Evolutionary conservation across 2,888 invertebrate genomes (phyloP).

Genomic region (Mesorhabditis sp.): DNA sequence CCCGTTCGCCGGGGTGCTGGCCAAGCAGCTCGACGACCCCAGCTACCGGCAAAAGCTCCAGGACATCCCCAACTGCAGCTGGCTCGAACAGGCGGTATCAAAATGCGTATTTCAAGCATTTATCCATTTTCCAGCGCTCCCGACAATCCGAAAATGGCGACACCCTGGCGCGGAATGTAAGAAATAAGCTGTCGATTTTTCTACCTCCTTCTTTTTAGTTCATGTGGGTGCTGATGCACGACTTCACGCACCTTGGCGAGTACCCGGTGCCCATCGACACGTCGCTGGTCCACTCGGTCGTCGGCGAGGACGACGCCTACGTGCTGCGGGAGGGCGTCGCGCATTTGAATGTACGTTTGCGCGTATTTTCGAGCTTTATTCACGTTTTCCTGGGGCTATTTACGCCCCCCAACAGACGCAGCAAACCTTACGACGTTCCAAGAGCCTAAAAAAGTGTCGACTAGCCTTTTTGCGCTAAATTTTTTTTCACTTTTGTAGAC

Average conservation of each 20-base stretch:
- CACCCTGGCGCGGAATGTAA: background rate
- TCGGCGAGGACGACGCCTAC: conserved; percentile 50
- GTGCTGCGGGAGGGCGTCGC: conserved; percentile 30
- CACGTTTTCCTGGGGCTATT: no score
- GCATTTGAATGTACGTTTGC: conserved; percentile 18
- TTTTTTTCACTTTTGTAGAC: conserved; percentile 11
- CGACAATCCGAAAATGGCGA: background rate
- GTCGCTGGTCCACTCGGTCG: conserved; percentile 79
- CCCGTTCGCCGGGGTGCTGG: conserved; percentile 15
- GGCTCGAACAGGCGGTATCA: conserved; percentile 28
- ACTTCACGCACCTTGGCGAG: conserved; percentile 91
- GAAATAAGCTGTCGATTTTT: background rate
- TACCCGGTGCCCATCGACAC: conserved; percentile 82
- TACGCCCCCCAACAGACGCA: background rate
- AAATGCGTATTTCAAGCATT: conserved; percentile 5
- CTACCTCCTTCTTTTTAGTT: conserved; percentile 58
- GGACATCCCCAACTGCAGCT: conserved; percentile 25
- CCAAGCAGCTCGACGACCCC: conserved; percentile 25
- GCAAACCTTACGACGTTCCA: no score
- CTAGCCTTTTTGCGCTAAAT: background rate
- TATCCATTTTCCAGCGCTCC: background rate
- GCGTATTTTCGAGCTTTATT: no score
- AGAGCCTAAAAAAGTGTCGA: background rate
- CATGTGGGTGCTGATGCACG: conserved; percentile 97
- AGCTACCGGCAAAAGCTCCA: conserved; percentile 26